Base-by-base conservation (phyloP, 2,113 vertebrate species). In the Ammodramus savannarum region DNA sequence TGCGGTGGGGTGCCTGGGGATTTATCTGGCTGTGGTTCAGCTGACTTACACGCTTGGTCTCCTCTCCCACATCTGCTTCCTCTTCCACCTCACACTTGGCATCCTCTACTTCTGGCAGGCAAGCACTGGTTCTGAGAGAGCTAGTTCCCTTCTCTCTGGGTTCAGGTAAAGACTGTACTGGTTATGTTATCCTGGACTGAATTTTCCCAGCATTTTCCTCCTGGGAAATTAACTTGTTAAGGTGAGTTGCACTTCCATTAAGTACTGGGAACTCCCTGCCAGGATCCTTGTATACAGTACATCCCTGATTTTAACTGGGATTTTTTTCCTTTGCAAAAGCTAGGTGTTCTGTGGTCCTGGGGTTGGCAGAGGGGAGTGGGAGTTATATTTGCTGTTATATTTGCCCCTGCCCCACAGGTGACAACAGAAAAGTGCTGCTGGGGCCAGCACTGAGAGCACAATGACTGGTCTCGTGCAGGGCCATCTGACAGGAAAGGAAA, bases 1-100 rank as follows among this genome's bases (percentile, higher is more conserved):
- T 94, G 84, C 13, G 2, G 10, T n/a, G 65, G 80, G 62, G 32
- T 0, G 29, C 41, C 77, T 63, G 72, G 72, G 92, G 95, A 67
- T 68, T 93, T 84, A 52, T 85, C 89, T 88, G 93, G 82, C 91
- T 71, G 73, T 1, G 20, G 85, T 92, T 96, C 92, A 94, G 85
- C 41, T 43, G n/a, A 73, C 71, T 91, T 58, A 41, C 79, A 91
- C 0, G 25, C 90, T 73, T 34, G 21, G 61, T 87, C 81, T 93
- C 87, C 65, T 90, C 85, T 89, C 93, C 85, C 72, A 93, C 86
- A 91, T 95, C 93, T 95, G 84, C 44, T 95, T 95, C 87, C 91
- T 95, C 73, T 94, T 95, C 93, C 57, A 84, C 68, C 27, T 85
- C 49, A 31, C 0, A 6, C 93, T 92, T 91, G 89, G 92, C 92